Evolutionary conservation across 2,888 invertebrate species (phyloP), one percentile per base, ranked within the genome.

Genomic region (Globia sparganii): DNA sequence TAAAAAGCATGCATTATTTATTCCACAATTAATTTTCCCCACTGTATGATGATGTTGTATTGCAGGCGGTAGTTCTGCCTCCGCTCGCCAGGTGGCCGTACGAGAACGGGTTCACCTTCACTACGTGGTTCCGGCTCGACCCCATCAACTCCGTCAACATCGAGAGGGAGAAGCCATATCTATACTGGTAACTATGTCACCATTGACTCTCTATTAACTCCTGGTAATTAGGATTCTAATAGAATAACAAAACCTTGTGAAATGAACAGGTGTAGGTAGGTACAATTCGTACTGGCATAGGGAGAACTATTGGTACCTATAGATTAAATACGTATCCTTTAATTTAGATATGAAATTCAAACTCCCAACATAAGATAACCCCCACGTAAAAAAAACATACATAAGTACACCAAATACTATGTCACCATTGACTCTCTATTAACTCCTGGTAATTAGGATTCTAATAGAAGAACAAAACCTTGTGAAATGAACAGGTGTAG

Each of bases 71-170:
- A 91, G 99, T 99, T 66, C 97, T 99, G 91, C 99, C 99, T 72
- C 99, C 99, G 31, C 97, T 99, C 92, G 99, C 99, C 84, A 98
- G 99, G 95, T 99, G 99, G 99, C 99, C 99, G 58, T 99, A 99
- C 97, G 99, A 99, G 97, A 99, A 98, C 96, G 99, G 99, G 79
- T 99, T 99, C 97, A 99, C 99, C 73, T 99, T 99, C 97, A 99
- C 99, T 91, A 99, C 99, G 90, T 99, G 99, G 99, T 99, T 99
- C 95, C 98, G 99, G 83, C 97, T 99, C 93, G 99, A 99, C 97
- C 99, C 99, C 92, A 99, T 99, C 96, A 99, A 99, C 97, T 99
- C 99, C 79, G 99, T 99, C 94, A 99, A 99, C 97, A 99, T 99
- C 93, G 99, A 99, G 97, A 97, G 99, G 90, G 99, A 99, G 97